Evolutionary conservation across 1,140 invertebrate genomes (phyloP), one percentile per base, ranked within the genome.

Genomic region (Campoletis sonorensis): DNA sequence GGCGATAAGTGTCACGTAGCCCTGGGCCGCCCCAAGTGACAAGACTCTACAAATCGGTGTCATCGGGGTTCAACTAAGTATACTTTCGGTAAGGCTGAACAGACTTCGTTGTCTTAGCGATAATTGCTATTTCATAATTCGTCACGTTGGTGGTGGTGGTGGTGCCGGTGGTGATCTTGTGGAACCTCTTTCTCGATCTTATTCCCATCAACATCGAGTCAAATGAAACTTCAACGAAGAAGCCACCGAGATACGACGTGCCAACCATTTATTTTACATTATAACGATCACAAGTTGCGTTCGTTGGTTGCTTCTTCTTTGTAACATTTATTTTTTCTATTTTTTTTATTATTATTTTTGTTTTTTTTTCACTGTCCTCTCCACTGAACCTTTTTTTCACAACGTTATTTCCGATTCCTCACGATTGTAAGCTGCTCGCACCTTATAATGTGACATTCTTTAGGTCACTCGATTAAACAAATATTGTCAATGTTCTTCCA

Each of bases 1-100:
- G 81, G 93, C 93, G 83, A 94, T 94, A 85, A 94, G 93, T 90
- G 93, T 94, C 88, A 94, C 93, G 93, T 94, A 94, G 93, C 93
- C 91, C 90, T 87, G 90, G 90, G 87, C 88, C 85, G 89, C 90
- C 89, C 90, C 90, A 91, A 87, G 85, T 91, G 90, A 91, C 90
- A 90, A 89, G 85, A 90, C 90, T 91, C 84, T 90, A 86, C 84
- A 84, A 88, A 86, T 87, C 86, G 86, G 87, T 90, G 90, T 90
- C 88, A 89, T 88, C 88, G 88, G 90, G 90, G 90, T 91, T 91
- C 86, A 88, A 86, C 87, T 89, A 89, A 86, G 85, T 87, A 84
- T 89, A 87, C 64, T 79, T 81, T 83, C 77, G 77, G 80, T 82
- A 58, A 81, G 61, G 75, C 71, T 82, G 73, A 80, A 84, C 51